Conservation (phyloP, 2,113 vertebrate species). For the Rhinopomastus cyanomelas region DNA sequence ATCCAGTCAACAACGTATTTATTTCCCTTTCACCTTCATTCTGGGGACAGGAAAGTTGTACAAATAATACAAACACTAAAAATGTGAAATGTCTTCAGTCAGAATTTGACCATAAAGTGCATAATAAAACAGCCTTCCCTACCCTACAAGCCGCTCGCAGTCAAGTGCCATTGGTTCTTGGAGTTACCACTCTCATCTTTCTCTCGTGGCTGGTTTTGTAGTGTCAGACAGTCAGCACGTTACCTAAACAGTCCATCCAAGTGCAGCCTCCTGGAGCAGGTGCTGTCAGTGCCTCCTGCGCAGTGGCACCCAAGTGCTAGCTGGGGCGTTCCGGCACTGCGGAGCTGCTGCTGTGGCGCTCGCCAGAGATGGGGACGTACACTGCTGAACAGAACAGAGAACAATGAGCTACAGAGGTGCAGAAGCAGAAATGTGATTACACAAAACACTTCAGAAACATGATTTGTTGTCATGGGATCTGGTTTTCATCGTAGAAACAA, state of each 20-base stretch:
- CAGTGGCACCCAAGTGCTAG: slow-evolving; percentile 27
- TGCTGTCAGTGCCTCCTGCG: slow-evolving; percentile 71
- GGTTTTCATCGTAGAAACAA: not conserved
- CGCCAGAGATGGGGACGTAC: slow-evolving; percentile 30
- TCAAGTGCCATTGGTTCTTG: slow-evolving; percentile 31
- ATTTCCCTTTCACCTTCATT: slow-evolving; percentile 29
- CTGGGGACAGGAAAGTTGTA: slow-evolving; percentile 43
- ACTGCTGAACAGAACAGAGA: slow-evolving; percentile 56
- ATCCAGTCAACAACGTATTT: slow-evolving; percentile 58
- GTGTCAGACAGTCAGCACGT: not conserved
- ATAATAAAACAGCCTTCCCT: slow-evolving; percentile 45
- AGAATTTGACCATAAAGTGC: slow-evolving; percentile 62
- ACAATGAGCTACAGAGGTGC: not conserved
- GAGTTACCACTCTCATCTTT: slow-evolving; percentile 43
- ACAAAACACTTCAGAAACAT: not conserved
- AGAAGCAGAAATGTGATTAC: not conserved
- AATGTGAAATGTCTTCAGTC: slow-evolving; percentile 57
- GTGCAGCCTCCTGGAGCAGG: not conserved
- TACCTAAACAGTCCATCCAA: not conserved
- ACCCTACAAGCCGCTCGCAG: slow-evolving; percentile 56
- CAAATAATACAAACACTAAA: slow-evolving; percentile 53
- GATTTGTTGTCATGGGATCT: not conserved
- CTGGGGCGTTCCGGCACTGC: slow-evolving; percentile 47
- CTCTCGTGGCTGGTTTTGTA: slow-evolving; percentile 36
- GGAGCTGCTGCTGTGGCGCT: slow-evolving; percentile 30